A percentile compares a stretch with the other conserved stretches of the same genome.
These are phyloP conservation scores for Micromussa lordhowensis DNA, from an alignment of 92 coral and sea anemone genomes.

Conservation along the genomic window DNA sequence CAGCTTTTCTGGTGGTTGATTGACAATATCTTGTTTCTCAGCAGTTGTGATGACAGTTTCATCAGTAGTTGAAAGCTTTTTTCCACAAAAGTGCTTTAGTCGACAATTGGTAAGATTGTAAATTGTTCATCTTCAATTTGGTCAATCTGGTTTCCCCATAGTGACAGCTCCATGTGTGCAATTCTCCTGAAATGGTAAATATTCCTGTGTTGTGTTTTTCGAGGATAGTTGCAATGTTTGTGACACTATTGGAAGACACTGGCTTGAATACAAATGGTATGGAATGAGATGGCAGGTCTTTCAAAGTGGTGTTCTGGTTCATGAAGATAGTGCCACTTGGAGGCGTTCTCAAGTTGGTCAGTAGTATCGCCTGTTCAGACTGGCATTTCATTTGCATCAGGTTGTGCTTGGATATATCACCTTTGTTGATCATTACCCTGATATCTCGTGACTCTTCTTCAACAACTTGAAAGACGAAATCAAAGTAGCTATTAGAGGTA, in stretches of 20 bases:
- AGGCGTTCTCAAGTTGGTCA: constrained; percentile 18
- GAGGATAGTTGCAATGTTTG: constrained; percentile 15
- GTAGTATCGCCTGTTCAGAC: constrained; percentile 32
- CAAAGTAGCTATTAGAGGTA: neutral
- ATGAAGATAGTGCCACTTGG: constrained; percentile 25
- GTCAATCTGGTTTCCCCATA: too few relatives aligned
- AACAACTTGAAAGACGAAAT: constrained; percentile 8
- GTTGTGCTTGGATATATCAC: constrained; percentile 5
- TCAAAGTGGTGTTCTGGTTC: constrained; percentile 18
- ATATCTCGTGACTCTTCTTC: neutral
- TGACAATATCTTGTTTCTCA: too few relatives aligned
- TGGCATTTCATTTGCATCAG: constrained; percentile 6
- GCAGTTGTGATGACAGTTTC: too few relatives aligned
- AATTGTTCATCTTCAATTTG: too few relatives aligned
- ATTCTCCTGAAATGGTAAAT: constrained; percentile 21
- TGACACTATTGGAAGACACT: neutral
- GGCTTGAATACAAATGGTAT: constrained; percentile 12
- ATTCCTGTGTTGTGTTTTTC: constrained; percentile 18
- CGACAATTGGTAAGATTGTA: too few relatives aligned
- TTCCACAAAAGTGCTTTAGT: too few relatives aligned
- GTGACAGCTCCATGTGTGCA: too few relatives aligned
- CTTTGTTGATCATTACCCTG: neutral
- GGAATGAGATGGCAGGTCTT: constrained; percentile 35
- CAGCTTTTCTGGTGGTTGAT: neutral
- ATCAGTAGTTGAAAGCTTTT: too few relatives aligned